These are phyloP conservation scores for Xerus inauris DNA, from an alignment of 2,113 vertebrate genomes.

Conservation along the genomic window DNA sequence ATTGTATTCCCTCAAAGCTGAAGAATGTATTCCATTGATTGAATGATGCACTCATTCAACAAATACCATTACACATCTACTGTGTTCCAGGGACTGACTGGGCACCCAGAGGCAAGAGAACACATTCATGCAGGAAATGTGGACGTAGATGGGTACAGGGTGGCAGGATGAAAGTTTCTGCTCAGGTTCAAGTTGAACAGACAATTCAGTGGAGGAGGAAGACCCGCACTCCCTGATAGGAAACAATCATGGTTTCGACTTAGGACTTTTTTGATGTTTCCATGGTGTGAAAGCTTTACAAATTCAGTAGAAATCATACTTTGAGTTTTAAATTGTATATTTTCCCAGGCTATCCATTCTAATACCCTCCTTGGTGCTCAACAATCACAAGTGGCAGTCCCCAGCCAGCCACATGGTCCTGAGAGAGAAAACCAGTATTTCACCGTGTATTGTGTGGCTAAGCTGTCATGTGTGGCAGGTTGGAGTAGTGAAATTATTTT, in stretches of 20 bases:
- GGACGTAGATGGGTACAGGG: neutral
- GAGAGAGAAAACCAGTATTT: neutral
- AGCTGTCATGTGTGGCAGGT: neutral
- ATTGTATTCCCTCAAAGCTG: neutral
- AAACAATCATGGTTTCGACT: neutral
- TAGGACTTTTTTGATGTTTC: neutral
- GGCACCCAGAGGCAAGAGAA: neutral
- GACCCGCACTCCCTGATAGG: neutral
- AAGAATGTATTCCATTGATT: neutral
- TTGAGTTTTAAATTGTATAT: neutral
- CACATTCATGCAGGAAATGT: neutral
- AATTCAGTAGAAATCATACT: neutral
- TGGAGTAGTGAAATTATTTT: neutral
- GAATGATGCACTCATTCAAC: neutral
- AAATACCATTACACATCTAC: neutral
- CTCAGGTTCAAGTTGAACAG: neutral
- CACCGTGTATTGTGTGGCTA: neutral
- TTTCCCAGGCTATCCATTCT: neutral
- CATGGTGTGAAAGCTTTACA: neutral
- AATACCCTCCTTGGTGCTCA: neutral
- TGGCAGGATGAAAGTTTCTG: neutral
- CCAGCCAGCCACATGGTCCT: neutral
- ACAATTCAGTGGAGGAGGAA: neutral
- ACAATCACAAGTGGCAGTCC: neutral
- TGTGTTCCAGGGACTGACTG: neutral